These are phyloP conservation scores for Tokudaia tokunoshimensis DNA, from an alignment of 2,797 vertebrate genomes.

Conservation along the genomic window DNA sequence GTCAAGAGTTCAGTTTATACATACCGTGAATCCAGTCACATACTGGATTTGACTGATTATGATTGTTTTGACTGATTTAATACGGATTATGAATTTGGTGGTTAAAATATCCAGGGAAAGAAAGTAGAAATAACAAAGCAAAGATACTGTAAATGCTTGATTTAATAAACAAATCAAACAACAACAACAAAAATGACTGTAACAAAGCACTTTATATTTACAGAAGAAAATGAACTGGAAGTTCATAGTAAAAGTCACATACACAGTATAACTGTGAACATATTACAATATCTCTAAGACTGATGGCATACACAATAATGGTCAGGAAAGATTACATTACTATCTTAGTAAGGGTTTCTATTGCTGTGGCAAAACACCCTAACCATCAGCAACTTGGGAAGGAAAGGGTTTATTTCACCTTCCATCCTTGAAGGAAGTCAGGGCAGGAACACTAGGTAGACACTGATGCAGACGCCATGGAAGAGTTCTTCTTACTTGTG, in stretches of 20 bases:
- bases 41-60: background rate
- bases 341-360: background rate
- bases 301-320: background rate
- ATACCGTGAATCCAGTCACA: background rate
- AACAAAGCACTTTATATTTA: constrained; percentile 23
- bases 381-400: background rate
- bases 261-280: background rate
- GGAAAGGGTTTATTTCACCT: background rate
- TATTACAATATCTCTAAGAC: background rate
- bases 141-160: background rate
- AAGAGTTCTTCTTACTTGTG: background rate
- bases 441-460: background rate
- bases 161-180: constrained; percentile 17
- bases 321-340: background rate
- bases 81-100: background rate
- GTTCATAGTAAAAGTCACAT: background rate
- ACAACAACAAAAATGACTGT: background rate
- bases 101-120: background rate
- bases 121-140: background rate
- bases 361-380: background rate
- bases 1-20: background rate
- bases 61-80: too few species aligned
- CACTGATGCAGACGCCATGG: background rate
- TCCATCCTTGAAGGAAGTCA: background rate
- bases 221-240: background rate